phyloP scores from a whole-genome alignment of 1,140 invertebrate genomes.

The Conus ventricosus region DNA sequence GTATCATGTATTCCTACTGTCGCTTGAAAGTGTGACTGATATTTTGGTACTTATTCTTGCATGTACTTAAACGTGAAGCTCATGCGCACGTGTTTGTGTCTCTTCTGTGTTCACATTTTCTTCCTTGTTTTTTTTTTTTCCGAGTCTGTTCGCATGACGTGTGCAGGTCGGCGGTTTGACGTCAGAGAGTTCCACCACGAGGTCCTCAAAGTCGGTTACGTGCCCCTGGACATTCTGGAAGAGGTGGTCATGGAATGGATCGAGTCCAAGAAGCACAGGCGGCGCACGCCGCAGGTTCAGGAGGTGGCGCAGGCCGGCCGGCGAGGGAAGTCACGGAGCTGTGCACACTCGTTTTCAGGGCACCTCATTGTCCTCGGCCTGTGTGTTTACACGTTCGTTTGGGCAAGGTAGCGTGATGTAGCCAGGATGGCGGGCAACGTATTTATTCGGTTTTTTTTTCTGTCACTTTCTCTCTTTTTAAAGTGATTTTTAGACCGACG shows the following conservation, averaged over 20 bases:
- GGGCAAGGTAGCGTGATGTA: not conserved
- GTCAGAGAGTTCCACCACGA: constrained; percentile 73
- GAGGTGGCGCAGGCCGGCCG: not conserved
- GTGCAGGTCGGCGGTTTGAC: constrained; percentile 64
- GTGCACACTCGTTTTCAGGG: not conserved
- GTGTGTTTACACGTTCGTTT: not conserved
- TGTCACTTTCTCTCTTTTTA: too few relatives aligned
- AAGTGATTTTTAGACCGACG: too few relatives aligned
- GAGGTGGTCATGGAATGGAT: constrained; percentile 59
- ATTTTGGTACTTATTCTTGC: too few relatives aligned
- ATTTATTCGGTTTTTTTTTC: too few relatives aligned
- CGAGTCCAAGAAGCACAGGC: constrained; percentile 28
- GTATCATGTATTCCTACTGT: too few relatives aligned
- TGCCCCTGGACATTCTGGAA: constrained; percentile 70
- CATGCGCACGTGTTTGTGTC: too few relatives aligned
- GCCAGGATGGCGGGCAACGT: not conserved
- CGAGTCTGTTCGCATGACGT: too few relatives aligned
- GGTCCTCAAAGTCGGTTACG: constrained; percentile 64
- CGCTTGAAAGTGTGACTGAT: too few relatives aligned
- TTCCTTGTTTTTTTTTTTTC: too few relatives aligned
- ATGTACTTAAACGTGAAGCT: too few relatives aligned
- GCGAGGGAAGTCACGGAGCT: not conserved
- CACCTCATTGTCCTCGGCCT: not conserved
- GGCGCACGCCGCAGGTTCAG: not conserved
- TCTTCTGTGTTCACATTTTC: too few relatives aligned